Conservation (phyloP, 2,797 vertebrate genomes). For the Tadarida brasiliensis region DNA sequence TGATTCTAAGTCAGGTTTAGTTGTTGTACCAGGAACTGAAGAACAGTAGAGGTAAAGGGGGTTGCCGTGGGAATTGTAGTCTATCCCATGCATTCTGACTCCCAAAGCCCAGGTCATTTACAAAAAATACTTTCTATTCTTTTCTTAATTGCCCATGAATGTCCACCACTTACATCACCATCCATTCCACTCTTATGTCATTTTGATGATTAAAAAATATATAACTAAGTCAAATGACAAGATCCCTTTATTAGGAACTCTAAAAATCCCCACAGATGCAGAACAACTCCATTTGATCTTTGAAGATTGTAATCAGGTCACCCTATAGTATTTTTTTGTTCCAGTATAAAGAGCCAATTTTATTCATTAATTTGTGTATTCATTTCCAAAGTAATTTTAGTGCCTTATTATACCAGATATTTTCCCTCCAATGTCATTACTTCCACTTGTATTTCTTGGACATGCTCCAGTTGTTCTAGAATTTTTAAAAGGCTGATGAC, state of each 20-base stretch:
- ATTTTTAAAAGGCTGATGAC: conserved; percentile 42
- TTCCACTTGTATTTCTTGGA: conserved; percentile 72
- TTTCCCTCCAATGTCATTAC: conserved; percentile 65
- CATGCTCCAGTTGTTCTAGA: conserved; percentile 47
- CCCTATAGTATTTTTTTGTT: conserved; percentile 46
- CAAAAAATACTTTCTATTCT: conserved; percentile 40
- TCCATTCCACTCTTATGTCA: background rate
- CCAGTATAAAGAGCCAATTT: conserved; percentile 60
- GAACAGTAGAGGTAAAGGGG: background rate
- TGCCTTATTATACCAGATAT: conserved; percentile 77
- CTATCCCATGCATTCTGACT: background rate
- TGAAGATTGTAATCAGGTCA: conserved; percentile 79
- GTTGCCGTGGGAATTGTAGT: background rate
- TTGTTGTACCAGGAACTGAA: background rate
- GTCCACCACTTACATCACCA: background rate
- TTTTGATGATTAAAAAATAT: conserved; percentile 40
- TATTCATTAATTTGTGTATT: conserved; percentile 84
- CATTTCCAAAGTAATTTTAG: conserved; percentile 82
- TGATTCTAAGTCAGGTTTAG: background rate
- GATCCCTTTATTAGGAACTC: conserved; percentile 5
- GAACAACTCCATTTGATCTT: conserved; percentile 13
- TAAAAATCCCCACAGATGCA: conserved; percentile 68
- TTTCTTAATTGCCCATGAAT: conserved; percentile 47
- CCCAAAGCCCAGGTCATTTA: background rate
- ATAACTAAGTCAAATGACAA: conserved; percentile 54